These are phyloP conservation scores for Scleropages formosus DNA, from an alignment of 2,797 vertebrate species.

Conservation along the genomic window DNA sequence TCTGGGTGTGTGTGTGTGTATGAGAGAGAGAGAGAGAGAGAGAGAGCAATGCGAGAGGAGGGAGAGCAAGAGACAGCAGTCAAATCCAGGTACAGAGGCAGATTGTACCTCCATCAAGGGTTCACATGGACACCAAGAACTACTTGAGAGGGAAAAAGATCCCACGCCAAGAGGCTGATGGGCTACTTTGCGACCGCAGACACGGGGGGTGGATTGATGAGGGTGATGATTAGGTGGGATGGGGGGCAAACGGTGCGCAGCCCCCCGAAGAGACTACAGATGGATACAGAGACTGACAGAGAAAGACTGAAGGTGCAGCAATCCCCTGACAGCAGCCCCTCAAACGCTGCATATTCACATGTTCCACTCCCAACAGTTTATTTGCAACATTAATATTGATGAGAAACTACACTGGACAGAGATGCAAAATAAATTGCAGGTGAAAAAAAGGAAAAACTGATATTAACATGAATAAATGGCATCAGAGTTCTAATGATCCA, in stretches of 20 bases:
- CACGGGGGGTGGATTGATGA: background rate
- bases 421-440: background rate
- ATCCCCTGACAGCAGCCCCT: conserved; percentile 1
- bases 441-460: conserved; percentile 28
- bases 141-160: background rate
- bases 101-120: background rate
- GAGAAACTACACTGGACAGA: conserved; percentile 10
- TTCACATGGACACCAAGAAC: background rate
- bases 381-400: conserved; percentile 2
- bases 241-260: conserved; percentile 19
- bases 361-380: background rate
- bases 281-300: background rate
- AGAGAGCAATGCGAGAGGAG: background rate
- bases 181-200: background rate
- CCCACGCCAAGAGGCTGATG: background rate
- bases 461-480: conserved; percentile 14
- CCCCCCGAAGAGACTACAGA: background rate
- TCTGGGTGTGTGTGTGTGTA: background rate
- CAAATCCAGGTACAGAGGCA: conserved; percentile 3
- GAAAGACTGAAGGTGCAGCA: background rate
- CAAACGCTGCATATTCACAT: background rate
- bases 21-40: conserved; percentile 18
- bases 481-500: conserved; percentile 50
- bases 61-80: background rate
- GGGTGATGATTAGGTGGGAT: background rate